Conservation (phyloP, 2,113 vertebrate species). For the Microcebus murinus region DNA sequence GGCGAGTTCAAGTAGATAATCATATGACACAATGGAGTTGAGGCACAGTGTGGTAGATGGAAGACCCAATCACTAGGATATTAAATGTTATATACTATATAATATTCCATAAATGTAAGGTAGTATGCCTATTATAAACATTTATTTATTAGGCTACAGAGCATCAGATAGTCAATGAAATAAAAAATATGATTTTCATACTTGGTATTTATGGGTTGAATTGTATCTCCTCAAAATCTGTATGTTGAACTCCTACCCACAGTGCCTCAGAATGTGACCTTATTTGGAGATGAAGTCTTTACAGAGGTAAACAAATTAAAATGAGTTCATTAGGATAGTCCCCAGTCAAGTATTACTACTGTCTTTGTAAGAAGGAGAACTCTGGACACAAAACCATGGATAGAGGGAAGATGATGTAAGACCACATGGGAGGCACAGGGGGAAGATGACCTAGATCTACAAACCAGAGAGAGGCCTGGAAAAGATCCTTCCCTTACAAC, state of each 20-base stretch:
- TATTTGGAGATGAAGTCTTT: not conserved
- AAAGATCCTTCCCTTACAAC: not conserved
- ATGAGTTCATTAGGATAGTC: not conserved
- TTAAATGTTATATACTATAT: not conserved
- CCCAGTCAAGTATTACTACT: not conserved
- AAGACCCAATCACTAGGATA: not conserved
- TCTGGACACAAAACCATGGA: not conserved
- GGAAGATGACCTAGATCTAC: not conserved
- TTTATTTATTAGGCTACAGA: not conserved
- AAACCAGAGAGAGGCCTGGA: not conserved
- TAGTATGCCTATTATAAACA: not conserved
- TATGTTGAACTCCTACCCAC: too few species aligned
- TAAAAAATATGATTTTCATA: not conserved
- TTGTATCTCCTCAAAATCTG: not conserved
- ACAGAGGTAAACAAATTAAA: not conserved
- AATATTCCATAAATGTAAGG: not conserved
- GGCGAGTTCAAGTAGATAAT: not conserved
- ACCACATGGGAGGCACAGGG: not conserved
- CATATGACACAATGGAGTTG: not conserved
- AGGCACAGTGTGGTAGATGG: not conserved
- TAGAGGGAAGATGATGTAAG: not conserved
- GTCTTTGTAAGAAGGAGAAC: not conserved
- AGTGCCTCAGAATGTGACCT: too few species aligned
- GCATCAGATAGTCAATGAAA: not conserved
- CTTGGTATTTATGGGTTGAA: not conserved